These are phyloP conservation scores for Nicator chloris DNA, from an alignment of 2,113 vertebrate genomes.

Conservation along the genomic window DNA sequence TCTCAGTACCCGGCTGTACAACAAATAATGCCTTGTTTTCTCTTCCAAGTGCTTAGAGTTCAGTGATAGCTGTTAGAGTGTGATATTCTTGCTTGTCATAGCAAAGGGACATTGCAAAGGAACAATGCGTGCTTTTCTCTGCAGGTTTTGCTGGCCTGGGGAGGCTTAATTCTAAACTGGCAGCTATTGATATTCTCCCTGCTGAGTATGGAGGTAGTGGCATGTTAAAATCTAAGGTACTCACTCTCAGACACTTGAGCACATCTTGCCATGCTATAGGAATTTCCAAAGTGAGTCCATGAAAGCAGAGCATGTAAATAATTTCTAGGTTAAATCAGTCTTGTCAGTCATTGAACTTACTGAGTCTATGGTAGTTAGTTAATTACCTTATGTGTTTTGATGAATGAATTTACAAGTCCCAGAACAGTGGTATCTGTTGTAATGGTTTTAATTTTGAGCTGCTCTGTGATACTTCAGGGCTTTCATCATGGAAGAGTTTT, in stretches of 20 bases:
- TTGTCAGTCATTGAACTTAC: not conserved
- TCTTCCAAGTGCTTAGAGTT: not conserved
- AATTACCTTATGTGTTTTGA: not conserved
- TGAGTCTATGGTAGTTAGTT: not conserved
- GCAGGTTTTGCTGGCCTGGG: not conserved
- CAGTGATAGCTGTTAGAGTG: not conserved
- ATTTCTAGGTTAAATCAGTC: not conserved
- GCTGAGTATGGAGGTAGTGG: not conserved
- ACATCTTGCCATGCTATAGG: not conserved
- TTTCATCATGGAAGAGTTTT: not conserved
- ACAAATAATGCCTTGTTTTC: not conserved
- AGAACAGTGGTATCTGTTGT: not conserved
- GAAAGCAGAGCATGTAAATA: not conserved
- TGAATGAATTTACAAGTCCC: not conserved
- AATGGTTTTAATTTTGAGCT: not conserved
- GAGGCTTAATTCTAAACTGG: not conserved
- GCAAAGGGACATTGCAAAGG: not conserved
- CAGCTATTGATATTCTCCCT: not conserved
- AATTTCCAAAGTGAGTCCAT: not conserved
- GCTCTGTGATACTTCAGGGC: not conserved
- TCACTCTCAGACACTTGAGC: not conserved
- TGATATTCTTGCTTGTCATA: not conserved
- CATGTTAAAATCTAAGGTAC: not conserved
- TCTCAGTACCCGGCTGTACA: not conserved
- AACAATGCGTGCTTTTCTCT: not conserved